Base-by-base conservation (phyloP, 2,888 invertebrate species). In the Dexiosoma caninum region DNA sequence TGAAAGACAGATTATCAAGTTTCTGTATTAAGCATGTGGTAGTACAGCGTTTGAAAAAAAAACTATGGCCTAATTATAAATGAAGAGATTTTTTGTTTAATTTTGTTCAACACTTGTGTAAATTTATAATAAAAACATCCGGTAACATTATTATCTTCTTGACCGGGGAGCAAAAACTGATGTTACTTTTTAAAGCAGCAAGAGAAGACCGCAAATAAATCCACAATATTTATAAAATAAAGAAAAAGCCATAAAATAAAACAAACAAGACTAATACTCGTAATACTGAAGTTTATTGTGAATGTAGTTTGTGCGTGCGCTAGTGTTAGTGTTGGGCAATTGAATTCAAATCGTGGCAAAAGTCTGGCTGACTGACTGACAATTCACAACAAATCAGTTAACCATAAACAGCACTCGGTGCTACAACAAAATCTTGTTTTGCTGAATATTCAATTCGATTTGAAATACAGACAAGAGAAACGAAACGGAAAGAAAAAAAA, bases 311-410 rank as follows among this genome's bases (percentile, higher is more conserved):
- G 14, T 21, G 16, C 23, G 8, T 37, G 30, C 21, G 7, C 8
- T 12, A 27, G 53, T 42, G 42, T 69, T 69, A 37, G 49, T 60
- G 71, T 51, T 72, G 62, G 42, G 62, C 44, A 64, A 72, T 55
- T 55, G 42, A 64, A 64, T 77, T 67, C 69, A 77, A 81, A 77
- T 72, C 69, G 72, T 77, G 64, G 77, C 75, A 79, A 79, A 70
- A 75, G 70, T 70, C 70, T 69, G 51, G 42, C 62, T 64, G 72
- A 53, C 72, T 72, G 62, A 72, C 60, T n/a, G n/a, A n/a, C n/a
- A n/a, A 72, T 64, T 72, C 62, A 72, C 72, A 72, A 64, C 55
- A 72, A 77, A 77, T 77, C 77, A 77, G 81, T 81, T 77, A 69
- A 77, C 62, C 77, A 78, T 64, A 64, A 81, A 69, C 81, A 77